Evolutionary conservation across 1,140 invertebrate genomes (phyloP), one percentile per base, ranked within the genome.

Genomic region (Atta texana): DNA sequence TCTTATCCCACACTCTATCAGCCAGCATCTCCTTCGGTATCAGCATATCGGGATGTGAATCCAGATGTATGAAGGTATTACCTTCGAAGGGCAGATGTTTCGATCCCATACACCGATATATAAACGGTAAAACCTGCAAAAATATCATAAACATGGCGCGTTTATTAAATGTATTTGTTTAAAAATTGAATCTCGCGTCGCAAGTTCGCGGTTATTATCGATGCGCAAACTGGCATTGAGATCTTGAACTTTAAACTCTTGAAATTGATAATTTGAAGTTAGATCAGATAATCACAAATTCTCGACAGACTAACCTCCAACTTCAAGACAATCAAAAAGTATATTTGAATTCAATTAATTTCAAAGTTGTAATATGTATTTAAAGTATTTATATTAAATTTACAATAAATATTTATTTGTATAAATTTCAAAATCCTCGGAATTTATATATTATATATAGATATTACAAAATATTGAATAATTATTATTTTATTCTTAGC

Each of bases 21-120:
- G 97, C 97, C 59, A 95, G 94, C 96, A 98, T 96, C 81, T 96
- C 95, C 89, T 96, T 96, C n/a, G 98, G 97, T 89, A 99, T 96
- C 6, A 98, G 96, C 95, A 99, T 96, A 92, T 99, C 98, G 4
- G 98, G 98, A 96, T 99, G 98, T 0, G 98, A 98, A 94, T 99
- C 98, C 71, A 99, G 97, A 94, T 99, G 98, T 63, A 99, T 94
- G 51, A 99, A 95, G 2, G 96, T 96, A 81, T 97, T 97, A 53
- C 96, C 96, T 93, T 97, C 95, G 39, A 98, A 95, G 0, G 98
- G 97, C 72, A 99, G 95, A 93, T 97, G 97, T 91, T 97, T 98
- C 0, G 97, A 97, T 59, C 97, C 98, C 84, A 99, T 97, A 85
- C 96, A 97, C 8, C 97, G 96, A 92, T 99, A 98, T 81, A 99